phyloP scores from a whole-genome alignment of 2,113 vertebrate species.

The Oreotrochilus melanogaster region DNA sequence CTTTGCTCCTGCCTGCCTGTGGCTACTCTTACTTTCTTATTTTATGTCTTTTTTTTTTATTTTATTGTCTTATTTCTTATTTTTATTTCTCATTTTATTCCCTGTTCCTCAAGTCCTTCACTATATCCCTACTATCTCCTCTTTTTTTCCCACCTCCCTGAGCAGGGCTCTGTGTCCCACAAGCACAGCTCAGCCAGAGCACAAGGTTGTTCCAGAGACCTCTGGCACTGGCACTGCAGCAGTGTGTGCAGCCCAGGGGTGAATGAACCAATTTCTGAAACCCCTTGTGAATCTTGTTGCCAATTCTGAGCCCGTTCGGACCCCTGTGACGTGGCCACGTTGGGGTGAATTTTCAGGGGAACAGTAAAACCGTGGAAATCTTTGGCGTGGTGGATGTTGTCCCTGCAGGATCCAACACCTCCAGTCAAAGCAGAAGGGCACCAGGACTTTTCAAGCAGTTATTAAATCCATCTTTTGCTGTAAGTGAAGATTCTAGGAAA shows the following conservation, averaged over 20 bases:
- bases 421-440: fast-evolving
- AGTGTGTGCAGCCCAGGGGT: neutral
- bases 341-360: neutral
- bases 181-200: neutral
- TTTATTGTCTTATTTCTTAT: too few relatives aligned
- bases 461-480: fast-evolving
- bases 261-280: neutral
- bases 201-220: neutral
- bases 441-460: neutral
- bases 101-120: neutral
- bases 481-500: neutral
- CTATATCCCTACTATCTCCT: neutral
- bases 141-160: neutral
- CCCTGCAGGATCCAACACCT: neutral
- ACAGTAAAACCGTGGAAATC: neutral
- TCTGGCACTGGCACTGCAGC: fast-evolving
- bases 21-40: neutral
- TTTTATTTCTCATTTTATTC: neutral
- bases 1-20: neutral
- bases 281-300: neutral
- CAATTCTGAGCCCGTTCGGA: neutral
- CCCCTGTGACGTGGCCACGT: neutral
- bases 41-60: too few relatives aligned
- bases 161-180: neutral
- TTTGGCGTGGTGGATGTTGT: neutral